Base-by-base conservation (phyloP, 2,113 vertebrate species). In the Xiphias gladius region DNA sequence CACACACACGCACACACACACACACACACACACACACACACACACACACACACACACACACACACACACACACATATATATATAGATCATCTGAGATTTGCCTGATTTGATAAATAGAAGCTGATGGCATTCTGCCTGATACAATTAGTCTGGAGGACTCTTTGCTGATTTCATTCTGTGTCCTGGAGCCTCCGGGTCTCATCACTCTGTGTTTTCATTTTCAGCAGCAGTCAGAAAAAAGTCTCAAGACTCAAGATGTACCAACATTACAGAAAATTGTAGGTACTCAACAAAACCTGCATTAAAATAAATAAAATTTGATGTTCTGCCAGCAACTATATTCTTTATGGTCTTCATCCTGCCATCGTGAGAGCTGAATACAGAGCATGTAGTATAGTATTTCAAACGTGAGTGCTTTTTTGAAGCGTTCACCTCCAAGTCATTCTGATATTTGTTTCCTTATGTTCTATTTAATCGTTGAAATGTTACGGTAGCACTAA, bases 91-190 rank as follows among this genome's bases (percentile, higher is more conserved):
- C 55, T 67, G 48, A 4, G 32, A 50, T 61, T 41, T 39, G 52
- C 30, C 54, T 24, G 2, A 55, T 35, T 4, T 11, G 22, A 73
- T 79, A 61, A 82, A 58, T 61, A 46, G 39, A 64, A 19, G 66
- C 14, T 77, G 67, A 74, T 41, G 80, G 32, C 58, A 30, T 61
- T 82, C 69, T 73, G 58, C 54, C 68, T 79, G 58, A 82, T 57
- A 8, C 43, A 76, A 65, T 79, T 78, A 80, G 54, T 70, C 58
- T 59, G 35, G 2, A 80, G 48, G 48, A 62, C 68, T 77, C 37
- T 50, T 26, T 55, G 32, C 7, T 66, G 69, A 81, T 82, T 69
- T 55, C n/a, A 76, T 79, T 61, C 20, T 57, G 55, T 61, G 13
- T 59, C 66, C 48, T 20, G 46, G 22, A 30, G 76, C 43, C 64